Evolutionary conservation across 2,113 vertebrate genomes (phyloP), one percentile per base, ranked within the genome.

Genomic region (Noturus placidus): DNA sequence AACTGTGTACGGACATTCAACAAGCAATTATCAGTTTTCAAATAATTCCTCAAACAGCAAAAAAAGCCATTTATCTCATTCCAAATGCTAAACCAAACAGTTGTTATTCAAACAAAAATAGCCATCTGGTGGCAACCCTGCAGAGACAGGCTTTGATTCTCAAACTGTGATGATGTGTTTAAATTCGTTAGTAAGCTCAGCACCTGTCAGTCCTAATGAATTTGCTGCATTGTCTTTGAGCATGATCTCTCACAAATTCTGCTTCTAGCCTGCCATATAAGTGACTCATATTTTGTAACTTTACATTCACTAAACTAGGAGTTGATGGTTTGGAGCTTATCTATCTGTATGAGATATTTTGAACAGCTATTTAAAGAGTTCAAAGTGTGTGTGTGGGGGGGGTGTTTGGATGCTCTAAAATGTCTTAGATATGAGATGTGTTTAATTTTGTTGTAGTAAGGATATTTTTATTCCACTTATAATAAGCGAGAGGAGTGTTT

Each of bases 11-110:
- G 25, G 42, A 84, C 61, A 83, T 38, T 63, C 52, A 86, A 14
- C 14, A 27, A 22, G 69, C 78, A 77, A 85, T 86, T 56, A 46
- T 33, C 82, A 83, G 65, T 83, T 88, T 86, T 89, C 46, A 85
- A 84, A 88, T 88, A 30, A 87, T 84, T 83, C 46, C 14, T 52
- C 56, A 30, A 20, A 30, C 27, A 79, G 54, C 81, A 61, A 46
- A 27, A 25, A 50, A 50, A 5, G 11, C 17, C 22, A 77, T 65
- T 83, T 22, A 54, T n/a, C 27, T 57, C 14, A 25, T 56, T 74
- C 83, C 27, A 38, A 42, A 22, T 7, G 30, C 33, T 33, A 54
- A 52, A 54, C 30, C 82, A 82, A 83, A 25, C 35, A 65, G 19
- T 33, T 0, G 3, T 35, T 22, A 27, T 38, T 35, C 19, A 25